Evolutionary conservation across 2,797 vertebrate species (phyloP), one percentile per base, ranked within the genome.

Genomic region (Coluber constrictor): DNA sequence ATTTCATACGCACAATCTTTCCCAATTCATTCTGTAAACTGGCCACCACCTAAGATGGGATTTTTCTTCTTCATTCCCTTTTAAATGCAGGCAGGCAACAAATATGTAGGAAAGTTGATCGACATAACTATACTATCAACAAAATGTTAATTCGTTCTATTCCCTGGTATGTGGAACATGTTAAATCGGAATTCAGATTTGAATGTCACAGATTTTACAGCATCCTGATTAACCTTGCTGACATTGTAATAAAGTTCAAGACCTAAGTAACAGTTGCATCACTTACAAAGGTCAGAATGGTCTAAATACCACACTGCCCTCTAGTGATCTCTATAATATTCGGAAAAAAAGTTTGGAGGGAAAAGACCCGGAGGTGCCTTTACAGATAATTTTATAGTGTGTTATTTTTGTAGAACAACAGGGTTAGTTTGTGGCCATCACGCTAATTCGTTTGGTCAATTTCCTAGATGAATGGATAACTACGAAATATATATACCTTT

Each of bases 271-370:
- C 92, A 90, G 93, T 96, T 97, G 95, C 97, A 97, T 95, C 86
- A 89, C 92, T 23, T 94, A 96, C 95, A 96, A 97, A 97, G 98
- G 98, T 98, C 98, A 98, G 94, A 96, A 95, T 96, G 98, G 98
- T 96, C 95, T 96, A 97, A 98, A 98, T 98, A 97, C 98, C 97
- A 98, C 98, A 98, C 98, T 98, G 98, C 98, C 98, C 98, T 98
- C 99, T 99, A 98, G 98, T 98, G 99, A 98, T 97, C 47, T 56
- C 60, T 94, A 95, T 92, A 93, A 95, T 92, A 92, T 94, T 91
- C 23, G 70, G 59, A 88, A 79, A 94, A 95, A 95, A 96, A 95
- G 94, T 94, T 94, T 92, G 13, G 86, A 93, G 59, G 86, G 91
- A 86, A 93, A 92, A 96, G 93, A 92, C 89, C 94, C 94, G 91